A percentile compares a stretch with the other conserved stretches of the same genome.
phyloP scores from a whole-genome alignment of 2,113 vertebrate genomes.

The Bubo scandiacus region DNA sequence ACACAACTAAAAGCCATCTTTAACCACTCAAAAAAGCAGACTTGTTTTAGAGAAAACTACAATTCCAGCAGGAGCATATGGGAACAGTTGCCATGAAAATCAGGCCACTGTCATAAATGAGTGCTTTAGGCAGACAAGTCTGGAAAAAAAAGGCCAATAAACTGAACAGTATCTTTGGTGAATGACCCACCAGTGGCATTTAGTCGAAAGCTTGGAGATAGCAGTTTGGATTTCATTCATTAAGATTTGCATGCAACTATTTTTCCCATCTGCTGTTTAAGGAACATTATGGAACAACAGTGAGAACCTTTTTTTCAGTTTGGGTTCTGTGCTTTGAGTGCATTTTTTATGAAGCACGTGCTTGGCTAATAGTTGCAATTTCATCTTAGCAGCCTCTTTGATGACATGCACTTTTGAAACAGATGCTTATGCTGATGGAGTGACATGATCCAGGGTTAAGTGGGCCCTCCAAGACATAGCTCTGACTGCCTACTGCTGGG shows the following conservation, averaged over 20 bases:
- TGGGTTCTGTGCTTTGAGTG: not conserved
- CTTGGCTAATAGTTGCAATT: not conserved
- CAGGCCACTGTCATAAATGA: not conserved
- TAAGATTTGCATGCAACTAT: not conserved
- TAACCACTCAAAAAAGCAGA: not conserved
- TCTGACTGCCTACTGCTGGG: not conserved
- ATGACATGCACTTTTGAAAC: slow-evolving; percentile 9
- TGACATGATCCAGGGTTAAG: slow-evolving; percentile 8
- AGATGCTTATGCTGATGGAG: not conserved
- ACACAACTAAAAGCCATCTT: slow-evolving; percentile 37
- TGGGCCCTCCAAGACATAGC: not conserved
- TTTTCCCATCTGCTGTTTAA: not conserved
- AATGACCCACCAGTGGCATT: not conserved
- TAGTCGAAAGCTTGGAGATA: not conserved
- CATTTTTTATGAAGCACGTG: not conserved
- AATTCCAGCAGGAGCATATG: not conserved
- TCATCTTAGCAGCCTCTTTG: not conserved
- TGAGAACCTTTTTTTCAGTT: not conserved
- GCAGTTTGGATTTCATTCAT: slow-evolving; percentile 4
- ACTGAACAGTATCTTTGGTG: not conserved
- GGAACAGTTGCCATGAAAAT: slow-evolving; percentile 18
- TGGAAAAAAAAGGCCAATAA: not conserved
- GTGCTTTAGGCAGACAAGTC: not conserved
- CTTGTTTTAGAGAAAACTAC: slow-evolving; percentile 14
- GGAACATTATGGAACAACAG: not conserved